Evolutionary conservation across 2,797 vertebrate species (phyloP).

Genomic region (Cossypha niveicapilla): DNA sequence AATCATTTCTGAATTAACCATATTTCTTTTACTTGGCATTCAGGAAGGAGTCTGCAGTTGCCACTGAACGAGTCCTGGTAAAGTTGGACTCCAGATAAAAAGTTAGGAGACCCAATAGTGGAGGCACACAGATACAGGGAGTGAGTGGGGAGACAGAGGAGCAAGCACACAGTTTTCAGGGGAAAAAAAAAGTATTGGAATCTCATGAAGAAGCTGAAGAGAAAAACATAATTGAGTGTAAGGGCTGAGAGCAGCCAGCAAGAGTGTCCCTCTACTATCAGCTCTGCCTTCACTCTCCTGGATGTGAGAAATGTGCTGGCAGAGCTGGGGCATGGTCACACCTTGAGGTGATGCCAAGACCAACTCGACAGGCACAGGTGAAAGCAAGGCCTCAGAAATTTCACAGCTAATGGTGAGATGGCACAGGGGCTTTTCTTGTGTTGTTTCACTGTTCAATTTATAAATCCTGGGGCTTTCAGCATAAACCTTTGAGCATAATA

Average conservation of each 20-base stretch:
- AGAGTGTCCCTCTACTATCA: background rate
- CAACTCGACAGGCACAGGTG: accelerated
- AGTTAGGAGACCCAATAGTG: background rate
- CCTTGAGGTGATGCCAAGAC: background rate
- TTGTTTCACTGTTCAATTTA: background rate
- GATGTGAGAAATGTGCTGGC: accelerated
- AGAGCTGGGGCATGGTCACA: background rate
- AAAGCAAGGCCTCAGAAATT: background rate
- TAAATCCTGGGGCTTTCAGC: background rate
- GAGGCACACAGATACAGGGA: accelerated
- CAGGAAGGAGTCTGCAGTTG: background rate
- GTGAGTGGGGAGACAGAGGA: accelerated
- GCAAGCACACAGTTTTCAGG: background rate
- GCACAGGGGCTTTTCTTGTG: background rate
- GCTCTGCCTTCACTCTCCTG: background rate
- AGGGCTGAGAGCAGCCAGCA: background rate
- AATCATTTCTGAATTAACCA: background rate
- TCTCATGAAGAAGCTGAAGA: background rate
- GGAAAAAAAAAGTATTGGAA: background rate
- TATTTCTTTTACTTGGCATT: background rate
- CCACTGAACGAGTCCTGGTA: background rate
- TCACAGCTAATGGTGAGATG: background rate
- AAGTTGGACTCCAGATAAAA: background rate
- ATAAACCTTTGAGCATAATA: background rate
- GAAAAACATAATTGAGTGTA: background rate